Conservation (phyloP, 2,888 invertebrate genomes). For the Campoletis raptor region DNA sequence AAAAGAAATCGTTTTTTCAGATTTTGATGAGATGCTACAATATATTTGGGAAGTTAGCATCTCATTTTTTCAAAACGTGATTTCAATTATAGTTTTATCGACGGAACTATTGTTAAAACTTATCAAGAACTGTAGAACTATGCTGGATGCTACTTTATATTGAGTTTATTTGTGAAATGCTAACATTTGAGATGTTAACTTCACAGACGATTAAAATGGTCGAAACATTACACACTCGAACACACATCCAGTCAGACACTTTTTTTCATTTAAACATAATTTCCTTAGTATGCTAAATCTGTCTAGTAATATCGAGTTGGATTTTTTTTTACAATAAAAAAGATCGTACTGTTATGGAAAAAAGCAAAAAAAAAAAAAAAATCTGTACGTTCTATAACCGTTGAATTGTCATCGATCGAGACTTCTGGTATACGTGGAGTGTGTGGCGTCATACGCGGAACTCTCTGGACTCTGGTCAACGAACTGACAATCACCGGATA, state of each 20-base stretch:
- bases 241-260: not conserved
- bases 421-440: not conserved
- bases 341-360: not conserved
- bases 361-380: not conserved
- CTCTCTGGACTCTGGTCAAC: conserved; percentile 48
- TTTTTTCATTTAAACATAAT: not conserved
- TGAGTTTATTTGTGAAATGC: too few relatives aligned
- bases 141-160: too few relatives aligned
- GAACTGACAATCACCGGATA: conserved; percentile 66
- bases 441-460: not conserved
- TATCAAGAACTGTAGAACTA: too few relatives aligned
- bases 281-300: not conserved
- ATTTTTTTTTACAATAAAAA: not conserved
- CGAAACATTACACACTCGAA: not conserved
- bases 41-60: too few relatives aligned
- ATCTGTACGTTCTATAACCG: not conserved
- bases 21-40: too few relatives aligned
- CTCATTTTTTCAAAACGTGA: too few relatives aligned
- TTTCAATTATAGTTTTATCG: too few relatives aligned
- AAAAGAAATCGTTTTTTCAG: too few relatives aligned
- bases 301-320: not conserved
- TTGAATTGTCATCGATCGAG: not conserved
- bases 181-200: too few relatives aligned
- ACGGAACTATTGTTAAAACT: too few relatives aligned
- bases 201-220: too few relatives aligned